Base-by-base conservation (phyloP, 2,113 vertebrate genomes). In the Nipponia nippon region DNA sequence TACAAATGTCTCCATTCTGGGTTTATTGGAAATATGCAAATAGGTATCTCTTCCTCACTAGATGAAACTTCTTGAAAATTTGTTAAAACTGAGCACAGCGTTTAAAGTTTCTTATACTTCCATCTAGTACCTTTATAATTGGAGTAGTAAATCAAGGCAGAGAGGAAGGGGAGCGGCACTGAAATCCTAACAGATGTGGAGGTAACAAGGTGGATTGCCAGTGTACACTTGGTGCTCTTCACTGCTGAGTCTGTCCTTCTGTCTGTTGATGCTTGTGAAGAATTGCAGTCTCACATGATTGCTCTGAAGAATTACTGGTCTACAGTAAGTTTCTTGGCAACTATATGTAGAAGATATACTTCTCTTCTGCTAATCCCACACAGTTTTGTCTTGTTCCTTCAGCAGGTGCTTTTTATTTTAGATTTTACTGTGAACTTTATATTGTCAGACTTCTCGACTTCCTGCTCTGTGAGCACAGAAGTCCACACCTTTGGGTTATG, bases 21-120 rank as follows among this genome's bases (percentile, higher is more conserved):
- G 7, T 65, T 91, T 82, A 21, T 89, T 94, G 79, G 71, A 96
- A 97, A 77, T 86, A 79, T 13, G 40, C 52, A 95, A 52, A 86
- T 70, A 67, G 26, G 5, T 52, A 7, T 78, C 56, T 92, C 5
- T 16, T 91, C 61, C 71, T 86, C 25, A 26, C 30, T 70, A 62
- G 30, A 8, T 63, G 46, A 85, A 83, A 83, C 20, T 49, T 78
- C 62, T 1, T 93, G 53, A 88, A 90, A 75, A 67, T 75, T 34
- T 58, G 12, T 67, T 73, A 25, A 21, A 81, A 71, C 44, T 44
- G 23, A 89, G 25, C 29, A 29, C 19, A 42, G 7, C 0, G 0
- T 73, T 86, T 61, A 21, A 87, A 49, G 19, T 53, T 58, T 72
- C 38, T 30, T 66, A 4, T 30, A 6, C 34, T 72, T 91, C 21